phyloP scores from a whole-genome alignment of 92 coral and sea anemone genomes.

The Metridium senile region DNA sequence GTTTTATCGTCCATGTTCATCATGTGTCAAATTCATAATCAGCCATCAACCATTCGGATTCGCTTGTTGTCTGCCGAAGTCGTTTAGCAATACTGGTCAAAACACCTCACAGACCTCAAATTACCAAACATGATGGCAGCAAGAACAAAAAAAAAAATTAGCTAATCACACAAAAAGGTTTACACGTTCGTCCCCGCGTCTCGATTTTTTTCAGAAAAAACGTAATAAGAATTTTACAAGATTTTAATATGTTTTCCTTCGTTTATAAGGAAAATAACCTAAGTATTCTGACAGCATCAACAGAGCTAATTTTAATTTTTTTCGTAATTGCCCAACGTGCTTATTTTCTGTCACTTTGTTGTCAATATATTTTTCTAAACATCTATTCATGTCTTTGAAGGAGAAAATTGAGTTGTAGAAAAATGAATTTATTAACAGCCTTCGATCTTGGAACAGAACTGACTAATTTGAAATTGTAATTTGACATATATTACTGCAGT shows the following conservation, averaged over 20 bases:
- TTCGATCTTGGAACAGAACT: background rate
- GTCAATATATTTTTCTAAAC: background rate
- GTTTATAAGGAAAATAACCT: background rate
- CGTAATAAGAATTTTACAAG: slow-evolving; percentile 26
- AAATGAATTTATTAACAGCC: background rate
- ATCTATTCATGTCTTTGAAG: background rate
- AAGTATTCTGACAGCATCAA: background rate
- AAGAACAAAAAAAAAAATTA: slow-evolving; percentile 5
- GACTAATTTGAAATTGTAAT: background rate
- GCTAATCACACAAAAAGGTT: slow-evolving; percentile 23
- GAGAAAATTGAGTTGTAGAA: background rate
- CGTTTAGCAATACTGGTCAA: slow-evolving; percentile 29
- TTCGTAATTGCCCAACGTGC: background rate
- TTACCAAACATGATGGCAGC: slow-evolving; percentile 38
- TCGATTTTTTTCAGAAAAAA: slow-evolving; percentile 1
- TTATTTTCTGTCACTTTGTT: background rate
- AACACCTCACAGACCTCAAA: slow-evolving; percentile 53
- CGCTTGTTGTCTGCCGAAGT: slow-evolving; percentile 23
- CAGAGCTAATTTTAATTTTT: background rate
- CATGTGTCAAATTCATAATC: slow-evolving; percentile 41
- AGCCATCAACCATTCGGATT: slow-evolving; percentile 24
- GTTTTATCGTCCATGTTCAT: slow-evolving; percentile 33
- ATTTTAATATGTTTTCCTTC: background rate
- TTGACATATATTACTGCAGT: background rate
- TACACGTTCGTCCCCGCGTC: background rate